phyloP scores from a whole-genome alignment of 2,888 invertebrate genomes.

The Glaucopsyche alexis region DNA sequence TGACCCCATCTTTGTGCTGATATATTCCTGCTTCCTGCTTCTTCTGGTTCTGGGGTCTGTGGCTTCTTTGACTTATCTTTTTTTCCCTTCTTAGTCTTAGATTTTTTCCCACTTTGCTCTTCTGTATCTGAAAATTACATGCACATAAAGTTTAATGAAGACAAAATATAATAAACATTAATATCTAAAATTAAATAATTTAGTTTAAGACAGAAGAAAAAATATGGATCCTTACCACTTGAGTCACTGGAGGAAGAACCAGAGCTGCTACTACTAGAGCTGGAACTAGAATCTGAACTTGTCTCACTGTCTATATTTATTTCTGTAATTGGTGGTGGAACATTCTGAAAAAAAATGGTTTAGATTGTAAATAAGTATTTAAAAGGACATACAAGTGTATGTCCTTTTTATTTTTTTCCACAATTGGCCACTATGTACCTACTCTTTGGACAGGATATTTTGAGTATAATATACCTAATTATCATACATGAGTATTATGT shows the following conservation, averaged over 20 bases:
- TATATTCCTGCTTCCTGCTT: conserved; percentile 37
- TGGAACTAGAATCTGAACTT: conserved; percentile 62
- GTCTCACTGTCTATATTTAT: conserved; percentile 63
- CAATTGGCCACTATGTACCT: no score
- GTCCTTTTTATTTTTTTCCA: no score
- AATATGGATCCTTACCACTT: conserved; percentile 50
- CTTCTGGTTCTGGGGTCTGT: conserved; percentile 46
- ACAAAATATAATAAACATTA: background rate
- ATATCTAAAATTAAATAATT: background rate
- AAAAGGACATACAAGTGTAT: no score
- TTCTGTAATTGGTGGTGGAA: conserved; percentile 61
- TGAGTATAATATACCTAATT: no score
- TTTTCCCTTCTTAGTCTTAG: conserved; percentile 53
- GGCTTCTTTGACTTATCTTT: conserved; percentile 48
- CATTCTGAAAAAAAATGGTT: conserved; percentile 53
- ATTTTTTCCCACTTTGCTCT: conserved; percentile 48
- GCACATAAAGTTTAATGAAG: background rate
- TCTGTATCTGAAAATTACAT: conserved; percentile 53
- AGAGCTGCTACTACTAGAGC: conserved; percentile 55
- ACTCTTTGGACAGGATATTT: no score
- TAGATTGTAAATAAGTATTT: no score
- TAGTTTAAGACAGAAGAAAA: background rate
- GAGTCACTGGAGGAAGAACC: conserved; percentile 62
- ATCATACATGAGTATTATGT: no score
- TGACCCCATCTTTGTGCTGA: conserved; percentile 66